Evolutionary conservation across 2,888 invertebrate genomes (phyloP).

Genomic region (Caenorhabditis imperialis): DNA sequence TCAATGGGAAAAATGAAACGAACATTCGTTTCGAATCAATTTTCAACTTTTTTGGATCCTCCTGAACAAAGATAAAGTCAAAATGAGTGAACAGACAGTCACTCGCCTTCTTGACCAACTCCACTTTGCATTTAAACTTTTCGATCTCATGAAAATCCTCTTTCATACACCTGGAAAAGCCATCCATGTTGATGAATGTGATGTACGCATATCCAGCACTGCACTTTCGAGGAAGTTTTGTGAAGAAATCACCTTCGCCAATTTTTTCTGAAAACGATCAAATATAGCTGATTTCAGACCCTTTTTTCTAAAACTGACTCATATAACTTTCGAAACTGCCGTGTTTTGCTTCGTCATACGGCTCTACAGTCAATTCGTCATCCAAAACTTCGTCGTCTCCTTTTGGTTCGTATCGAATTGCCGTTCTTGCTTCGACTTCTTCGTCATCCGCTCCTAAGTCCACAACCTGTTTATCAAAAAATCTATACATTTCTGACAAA

Average conservation of each 20-base stretch:
- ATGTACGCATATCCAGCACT: constrained; percentile 46
- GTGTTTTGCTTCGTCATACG: constrained; percentile 21
- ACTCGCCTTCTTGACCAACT: constrained; percentile 21
- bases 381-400: constrained; percentile 14
- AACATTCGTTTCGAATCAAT: constrained; percentile 46
- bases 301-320: constrained; percentile 37
- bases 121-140: constrained; percentile 21
- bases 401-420: constrained; percentile 23
- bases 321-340: constrained; percentile 39
- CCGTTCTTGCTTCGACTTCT: constrained; percentile 14
- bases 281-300: too few species aligned
- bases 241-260: constrained; percentile 33
- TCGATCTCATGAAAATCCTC: constrained; percentile 27
- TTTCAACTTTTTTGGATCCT: constrained; percentile 4
- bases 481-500: not conserved
- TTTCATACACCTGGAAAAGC: constrained; percentile 32
- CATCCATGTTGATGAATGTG: constrained; percentile 38
- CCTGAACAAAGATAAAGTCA: too few species aligned
- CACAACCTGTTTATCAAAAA: constrained; percentile 10
- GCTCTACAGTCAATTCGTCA: constrained; percentile 28
- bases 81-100: too few species aligned
- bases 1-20: constrained; percentile 46
- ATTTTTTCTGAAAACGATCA: constrained; percentile 44
- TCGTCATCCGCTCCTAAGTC: constrained; percentile 42
- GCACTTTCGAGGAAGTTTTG: not conserved